Conservation (phyloP, 2,888 invertebrate species). For the Caenorhabditis sp. region DNA sequence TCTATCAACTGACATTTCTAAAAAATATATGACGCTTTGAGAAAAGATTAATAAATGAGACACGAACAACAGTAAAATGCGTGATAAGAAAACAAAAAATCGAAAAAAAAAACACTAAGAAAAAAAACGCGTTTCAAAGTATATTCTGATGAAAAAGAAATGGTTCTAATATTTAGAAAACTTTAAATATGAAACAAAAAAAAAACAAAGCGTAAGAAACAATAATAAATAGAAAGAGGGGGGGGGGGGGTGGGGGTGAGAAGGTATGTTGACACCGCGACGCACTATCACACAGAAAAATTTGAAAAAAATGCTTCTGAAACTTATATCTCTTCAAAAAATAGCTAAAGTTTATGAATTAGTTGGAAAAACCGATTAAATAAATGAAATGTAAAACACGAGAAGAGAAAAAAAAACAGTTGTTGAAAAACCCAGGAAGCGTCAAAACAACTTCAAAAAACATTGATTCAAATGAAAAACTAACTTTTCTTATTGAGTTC, state of each 20-base stretch:
- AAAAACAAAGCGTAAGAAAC: not conserved
- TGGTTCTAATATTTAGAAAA: no score
- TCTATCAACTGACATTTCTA: not conserved
- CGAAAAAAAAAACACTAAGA: constrained; percentile 10
- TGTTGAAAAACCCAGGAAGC: no score
- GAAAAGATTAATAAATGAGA: not conserved
- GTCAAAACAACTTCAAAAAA: no score
- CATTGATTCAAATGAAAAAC: no score
- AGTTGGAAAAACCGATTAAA: no score
- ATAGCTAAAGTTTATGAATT: no score
- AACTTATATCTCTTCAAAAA: no score
- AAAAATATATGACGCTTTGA: not conserved
- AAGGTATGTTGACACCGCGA: not conserved
- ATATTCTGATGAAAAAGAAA: not conserved
- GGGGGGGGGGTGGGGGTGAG: not conserved
- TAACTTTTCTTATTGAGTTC: no score
- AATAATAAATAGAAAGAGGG: not conserved
- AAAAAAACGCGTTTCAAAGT: not conserved
- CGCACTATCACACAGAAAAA: not conserved
- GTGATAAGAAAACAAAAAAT: constrained; percentile 4
- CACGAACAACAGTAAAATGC: not conserved
- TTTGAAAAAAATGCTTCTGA: no score
- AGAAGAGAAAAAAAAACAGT: no score
- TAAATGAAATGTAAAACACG: no score
- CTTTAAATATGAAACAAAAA: not conserved